phyloP scores from a whole-genome alignment of 30 jellyfish, hydroid and myxozoan genomes.

The Pseudorhiza aurosa region DNA sequence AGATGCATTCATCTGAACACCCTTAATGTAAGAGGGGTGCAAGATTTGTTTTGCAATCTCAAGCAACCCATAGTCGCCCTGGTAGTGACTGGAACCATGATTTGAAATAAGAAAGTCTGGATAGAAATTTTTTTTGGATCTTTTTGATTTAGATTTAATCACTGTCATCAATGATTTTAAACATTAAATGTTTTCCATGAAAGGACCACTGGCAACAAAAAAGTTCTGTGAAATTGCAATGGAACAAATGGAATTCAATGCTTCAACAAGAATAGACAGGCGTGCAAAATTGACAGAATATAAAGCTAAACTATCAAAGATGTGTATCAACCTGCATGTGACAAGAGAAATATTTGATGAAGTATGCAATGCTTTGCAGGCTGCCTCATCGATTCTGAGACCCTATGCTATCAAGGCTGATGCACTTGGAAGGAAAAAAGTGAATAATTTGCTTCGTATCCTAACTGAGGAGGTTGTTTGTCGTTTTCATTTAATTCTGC shows the following conservation, averaged over 20 bases:
- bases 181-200: neutral
- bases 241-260: too few relatives aligned
- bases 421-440: neutral
- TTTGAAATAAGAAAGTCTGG: too few relatives aligned
- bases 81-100: too few relatives aligned
- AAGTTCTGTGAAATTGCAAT: neutral
- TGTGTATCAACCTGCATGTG: slow-evolving; percentile 1
- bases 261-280: too few relatives aligned
- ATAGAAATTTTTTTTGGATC: too few relatives aligned
- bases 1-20: too few relatives aligned
- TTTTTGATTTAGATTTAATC: too few relatives aligned
- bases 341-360: slow-evolving; percentile 10
- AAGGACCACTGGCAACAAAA: slow-evolving; percentile 4
- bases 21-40: too few relatives aligned
- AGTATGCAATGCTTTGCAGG: neutral
- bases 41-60: too few relatives aligned
- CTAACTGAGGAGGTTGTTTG: slow-evolving; percentile 4
- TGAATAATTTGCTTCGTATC: neutral
- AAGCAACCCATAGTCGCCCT: too few relatives aligned
- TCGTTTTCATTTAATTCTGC: too few relatives aligned
- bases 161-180: neutral
- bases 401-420: slow-evolving; percentile 42
- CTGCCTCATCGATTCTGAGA: neutral
- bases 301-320: neutral
- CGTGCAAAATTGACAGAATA: too few relatives aligned